Conservation (phyloP, 2,888 invertebrate genomes). For the Iphiclides podalirius region DNA sequence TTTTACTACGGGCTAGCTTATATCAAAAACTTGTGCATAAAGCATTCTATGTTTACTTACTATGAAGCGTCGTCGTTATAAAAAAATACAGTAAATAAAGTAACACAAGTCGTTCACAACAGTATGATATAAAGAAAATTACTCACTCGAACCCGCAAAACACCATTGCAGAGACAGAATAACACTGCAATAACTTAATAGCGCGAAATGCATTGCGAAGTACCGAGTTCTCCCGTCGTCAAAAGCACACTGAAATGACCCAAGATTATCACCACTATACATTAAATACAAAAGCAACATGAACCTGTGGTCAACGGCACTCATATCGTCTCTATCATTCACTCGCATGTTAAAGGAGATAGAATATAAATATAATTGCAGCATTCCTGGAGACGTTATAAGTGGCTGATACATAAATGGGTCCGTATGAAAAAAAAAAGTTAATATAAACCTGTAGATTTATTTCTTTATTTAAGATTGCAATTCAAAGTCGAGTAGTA, state of each 20-base stretch:
- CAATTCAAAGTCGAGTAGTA: too few species aligned
- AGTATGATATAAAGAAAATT: background rate
- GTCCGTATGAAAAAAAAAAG: too few species aligned
- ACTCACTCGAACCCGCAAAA: slow-evolving; percentile 11
- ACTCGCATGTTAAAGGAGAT: background rate
- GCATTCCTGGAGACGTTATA: too few species aligned
- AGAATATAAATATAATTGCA: background rate
- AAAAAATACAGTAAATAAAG: too few species aligned
- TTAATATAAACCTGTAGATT: too few species aligned
- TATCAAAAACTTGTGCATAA: too few species aligned
- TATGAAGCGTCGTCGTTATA: too few species aligned
- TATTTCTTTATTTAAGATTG: too few species aligned
- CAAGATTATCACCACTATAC: slow-evolving; percentile 1
- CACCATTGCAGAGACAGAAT: slow-evolving; percentile 9
- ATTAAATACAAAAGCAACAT: slow-evolving; percentile 7
- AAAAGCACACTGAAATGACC: slow-evolving; percentile 3
- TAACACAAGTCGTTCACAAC: too few species aligned
- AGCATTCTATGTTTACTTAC: too few species aligned
- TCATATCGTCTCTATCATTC: background rate
- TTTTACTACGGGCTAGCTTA: too few species aligned
- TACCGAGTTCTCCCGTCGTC: background rate
- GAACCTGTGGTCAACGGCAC: background rate
- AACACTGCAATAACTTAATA: slow-evolving; percentile 2
- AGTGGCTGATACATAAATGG: too few species aligned
- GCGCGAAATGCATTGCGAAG: slow-evolving; percentile 1